Evolutionary conservation across 2,113 vertebrate species (phyloP), one percentile per base, ranked within the genome.

Genomic region (Halcyon senegalensis): DNA sequence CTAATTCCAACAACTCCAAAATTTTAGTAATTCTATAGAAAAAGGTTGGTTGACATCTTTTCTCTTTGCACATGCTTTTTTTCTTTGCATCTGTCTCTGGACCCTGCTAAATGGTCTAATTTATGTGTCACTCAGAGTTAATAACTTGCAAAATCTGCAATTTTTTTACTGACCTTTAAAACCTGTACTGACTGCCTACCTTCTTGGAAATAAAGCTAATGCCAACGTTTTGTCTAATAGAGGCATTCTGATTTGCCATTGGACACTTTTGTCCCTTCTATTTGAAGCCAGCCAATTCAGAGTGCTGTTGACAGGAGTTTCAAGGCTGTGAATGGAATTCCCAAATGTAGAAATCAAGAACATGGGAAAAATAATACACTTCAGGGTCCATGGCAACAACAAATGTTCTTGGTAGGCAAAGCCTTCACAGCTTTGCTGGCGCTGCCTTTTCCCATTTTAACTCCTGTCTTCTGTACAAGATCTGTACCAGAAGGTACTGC

Each of bases 121-220:
- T 81, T 81, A 21, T 31, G 18, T 13, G 7, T 76, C 0, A 0
- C 30, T 70, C 27, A 30, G 28, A 53, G 27, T 25, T 64, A 80
- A 33, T 48, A 78, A 56, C 19, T 60, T 85, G 24, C 50, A 66
- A 81, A 81, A 77, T 17, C 19, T 23, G 14, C 2, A 12, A 0
- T n/a, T 37, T 69, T 70, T 50, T 12, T 5, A 6, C 2, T 50
- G 37, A 16, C 28, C 14, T 92, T 70, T 68, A 35, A 89, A 87
- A 46, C 10, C 11, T 33, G 2, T 30, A 9, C 56, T 39, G 18
- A 13, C 25, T 50, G 6, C 6, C 9, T n/a, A 0, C 25, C 14
- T 58, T 73, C 33, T 80, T 72, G 67, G 48, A 85, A 90, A 30
- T 56, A 27, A 18, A 37, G 23, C 37, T 62, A 33, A 84, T 44